Evolutionary conservation across 92 coral and sea anemone species (phyloP), one percentile per base, ranked within the genome.

Genomic region (Epizoanthus scotinus): DNA sequence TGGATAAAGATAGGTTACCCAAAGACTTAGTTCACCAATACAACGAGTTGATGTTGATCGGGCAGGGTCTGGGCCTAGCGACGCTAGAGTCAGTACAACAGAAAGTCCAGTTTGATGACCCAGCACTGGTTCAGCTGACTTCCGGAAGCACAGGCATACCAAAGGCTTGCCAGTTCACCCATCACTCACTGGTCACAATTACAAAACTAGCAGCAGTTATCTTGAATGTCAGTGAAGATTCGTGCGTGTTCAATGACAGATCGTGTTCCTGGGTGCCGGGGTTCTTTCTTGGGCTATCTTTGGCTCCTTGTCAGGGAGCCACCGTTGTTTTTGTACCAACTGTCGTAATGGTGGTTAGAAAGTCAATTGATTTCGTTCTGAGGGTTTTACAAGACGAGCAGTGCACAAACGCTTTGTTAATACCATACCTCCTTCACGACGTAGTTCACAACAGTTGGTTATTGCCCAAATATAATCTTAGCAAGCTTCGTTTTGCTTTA

Each of bases 71-170:
- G 6, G 59, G 50, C 6, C 21, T 42, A 26, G 17, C 19, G 26
- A 47, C 10, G 4, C 59, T 70, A 14, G 17, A 55, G 9, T 25
- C 49, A 49, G 26, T 5, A 26, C 36, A 70, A 29, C 18, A 47
- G 57, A 12, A 8, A n/a, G 75, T 70, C 25, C 75, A 70, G 75
- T 42, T 70, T 49, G 75, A 47, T 20, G 75, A 70, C 15, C 31
- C 49, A 19, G 75, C 75, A 21, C 25, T 70, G 49, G 57, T 70
- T 17, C 54, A 42, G 53, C 47, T 68, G 49, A 86, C 90, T 36
- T 87, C 90, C 36, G 90, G 90, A 1, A 82, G 83, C 84, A 87
- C 90, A 6, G 86, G 86, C n/a, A 55, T 50, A 26, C 86, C 80
- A 8, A 87, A 87, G 77, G 84, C 87, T 9, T 60, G 61, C 52